Conservation (phyloP, 2,888 invertebrate species). For the Eupithecia centaureata region DNA sequence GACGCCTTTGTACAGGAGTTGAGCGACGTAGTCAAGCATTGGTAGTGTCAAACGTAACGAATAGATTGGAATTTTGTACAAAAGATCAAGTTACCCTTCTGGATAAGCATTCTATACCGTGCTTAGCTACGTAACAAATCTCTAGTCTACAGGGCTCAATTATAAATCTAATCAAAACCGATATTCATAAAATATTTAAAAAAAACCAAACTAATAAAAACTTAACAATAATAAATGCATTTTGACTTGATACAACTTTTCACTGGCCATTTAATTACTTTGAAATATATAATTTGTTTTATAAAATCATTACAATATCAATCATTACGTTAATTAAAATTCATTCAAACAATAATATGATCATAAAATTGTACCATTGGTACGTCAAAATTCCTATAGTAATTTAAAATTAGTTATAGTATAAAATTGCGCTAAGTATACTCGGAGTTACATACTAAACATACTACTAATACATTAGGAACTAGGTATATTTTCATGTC, state of each 20-base stretch:
- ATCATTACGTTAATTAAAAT: too few relatives aligned
- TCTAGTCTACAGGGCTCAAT: background rate
- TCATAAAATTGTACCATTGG: too few relatives aligned
- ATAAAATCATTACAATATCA: background rate
- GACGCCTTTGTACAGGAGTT: background rate
- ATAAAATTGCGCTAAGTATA: background rate
- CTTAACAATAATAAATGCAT: constrained; percentile 38
- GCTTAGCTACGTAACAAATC: background rate
- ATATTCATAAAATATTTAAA: background rate
- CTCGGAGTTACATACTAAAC: background rate
- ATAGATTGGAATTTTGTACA: background rate
- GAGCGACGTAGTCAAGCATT: background rate
- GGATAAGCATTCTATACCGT: background rate
- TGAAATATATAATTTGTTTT: too few relatives aligned
- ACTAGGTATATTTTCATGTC: background rate
- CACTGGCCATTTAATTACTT: constrained; percentile 18
- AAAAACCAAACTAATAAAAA: constrained; percentile 3
- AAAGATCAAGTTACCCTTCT: background rate
- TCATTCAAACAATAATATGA: background rate
- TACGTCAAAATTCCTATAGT: too few relatives aligned
- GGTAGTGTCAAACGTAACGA: background rate
- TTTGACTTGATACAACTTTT: constrained; percentile 14
- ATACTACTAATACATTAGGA: background rate
- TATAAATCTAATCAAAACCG: background rate
- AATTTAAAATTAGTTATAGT: too few relatives aligned